phyloP scores from a whole-genome alignment of 2,113 vertebrate species.

The Tragelaphus imberbis region DNA sequence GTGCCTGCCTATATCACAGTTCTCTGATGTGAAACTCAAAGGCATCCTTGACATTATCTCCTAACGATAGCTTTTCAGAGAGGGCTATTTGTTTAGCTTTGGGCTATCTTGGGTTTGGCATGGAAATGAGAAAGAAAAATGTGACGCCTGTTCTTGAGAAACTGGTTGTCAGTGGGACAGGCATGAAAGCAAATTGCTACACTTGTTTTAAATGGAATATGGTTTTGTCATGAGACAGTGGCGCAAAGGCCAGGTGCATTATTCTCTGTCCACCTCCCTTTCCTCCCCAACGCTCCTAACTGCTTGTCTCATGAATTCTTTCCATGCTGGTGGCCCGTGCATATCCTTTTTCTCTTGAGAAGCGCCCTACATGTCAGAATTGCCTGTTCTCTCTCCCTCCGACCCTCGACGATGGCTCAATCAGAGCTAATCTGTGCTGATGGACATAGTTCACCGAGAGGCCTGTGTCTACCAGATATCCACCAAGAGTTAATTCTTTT shows the following conservation, averaged over 20 bases:
- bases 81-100: background rate
- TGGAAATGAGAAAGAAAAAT: background rate
- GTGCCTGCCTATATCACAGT: slow-evolving; percentile 70
- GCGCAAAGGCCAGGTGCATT: background rate
- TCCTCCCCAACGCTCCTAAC: background rate
- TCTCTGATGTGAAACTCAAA: background rate
- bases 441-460: background rate
- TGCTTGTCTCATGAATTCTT: background rate
- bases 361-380: background rate
- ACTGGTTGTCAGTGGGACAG: background rate
- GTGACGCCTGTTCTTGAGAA: background rate
- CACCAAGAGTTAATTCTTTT: background rate
- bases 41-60: background rate
- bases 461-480: background rate
- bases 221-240: background rate
- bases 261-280: background rate
- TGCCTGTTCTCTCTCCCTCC: background rate
- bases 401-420: background rate
- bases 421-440: background rate
- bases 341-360: background rate
- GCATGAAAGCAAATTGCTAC: background rate
- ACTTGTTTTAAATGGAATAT: background rate
- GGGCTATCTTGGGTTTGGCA: background rate
- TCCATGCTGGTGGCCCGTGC: background rate
- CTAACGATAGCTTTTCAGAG: background rate